Evolutionary conservation across 2,113 vertebrate genomes (phyloP).

Genomic region (Marmota flaviventris): DNA sequence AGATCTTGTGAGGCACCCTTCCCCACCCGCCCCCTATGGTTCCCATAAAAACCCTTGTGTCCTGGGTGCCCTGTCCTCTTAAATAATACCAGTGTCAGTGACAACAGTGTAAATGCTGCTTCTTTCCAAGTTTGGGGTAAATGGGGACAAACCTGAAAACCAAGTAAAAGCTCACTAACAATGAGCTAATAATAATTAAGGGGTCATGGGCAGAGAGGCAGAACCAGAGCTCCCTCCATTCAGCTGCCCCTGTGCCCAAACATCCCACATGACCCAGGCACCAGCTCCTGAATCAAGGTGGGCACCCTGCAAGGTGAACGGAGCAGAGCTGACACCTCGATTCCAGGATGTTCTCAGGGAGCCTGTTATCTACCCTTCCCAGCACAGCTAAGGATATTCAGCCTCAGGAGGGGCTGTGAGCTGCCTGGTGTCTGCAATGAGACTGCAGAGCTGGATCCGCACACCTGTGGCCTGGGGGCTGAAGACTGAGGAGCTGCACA

Average conservation of each 20-base stretch:
- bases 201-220: background rate
- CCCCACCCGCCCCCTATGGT: background rate
- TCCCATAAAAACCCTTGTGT: background rate
- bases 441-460: background rate
- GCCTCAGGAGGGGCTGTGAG: rapidly evolving
- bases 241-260: background rate
- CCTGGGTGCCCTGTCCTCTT: background rate
- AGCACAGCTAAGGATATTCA: background rate
- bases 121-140: background rate
- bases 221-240: background rate
- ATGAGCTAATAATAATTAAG: too few relatives aligned
- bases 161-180: background rate
- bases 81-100: background rate
- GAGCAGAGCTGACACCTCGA: rapidly evolving
- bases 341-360: background rate
- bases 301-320: background rate
- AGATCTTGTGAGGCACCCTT: background rate
- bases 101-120: background rate
- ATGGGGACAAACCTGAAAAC: background rate
- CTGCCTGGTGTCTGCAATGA: background rate
- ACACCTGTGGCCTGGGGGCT: too few relatives aligned
- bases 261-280: rapidly evolving
- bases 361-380: rapidly evolving
- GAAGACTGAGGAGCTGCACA: background rate
- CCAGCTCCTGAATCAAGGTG: background rate